Conservation (phyloP, 2,888 invertebrate species). For the Tryphoninae sp. region DNA sequence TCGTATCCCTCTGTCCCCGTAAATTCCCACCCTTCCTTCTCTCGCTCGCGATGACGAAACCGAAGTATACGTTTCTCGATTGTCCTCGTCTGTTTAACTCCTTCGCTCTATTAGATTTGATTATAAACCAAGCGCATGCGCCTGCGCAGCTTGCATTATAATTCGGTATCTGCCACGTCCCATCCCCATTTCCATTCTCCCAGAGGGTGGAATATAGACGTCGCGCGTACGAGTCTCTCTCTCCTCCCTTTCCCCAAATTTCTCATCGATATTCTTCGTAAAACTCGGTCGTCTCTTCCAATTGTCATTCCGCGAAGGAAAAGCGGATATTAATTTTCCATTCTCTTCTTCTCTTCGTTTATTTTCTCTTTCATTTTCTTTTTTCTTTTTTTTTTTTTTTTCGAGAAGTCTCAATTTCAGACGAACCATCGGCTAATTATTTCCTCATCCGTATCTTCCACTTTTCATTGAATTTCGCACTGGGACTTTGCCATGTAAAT, state of each 20-base stretch:
- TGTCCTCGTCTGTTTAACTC: slow-evolving; percentile 11
- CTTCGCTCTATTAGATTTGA: slow-evolving; percentile 38
- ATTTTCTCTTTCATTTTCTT: background rate
- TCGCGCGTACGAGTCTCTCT: background rate
- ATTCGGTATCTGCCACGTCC: slow-evolving; percentile 31
- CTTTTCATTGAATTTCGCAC: no score
- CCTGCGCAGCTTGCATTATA: slow-evolving; percentile 42
- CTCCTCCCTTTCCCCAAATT: slow-evolving; percentile 5
- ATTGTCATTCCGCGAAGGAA: slow-evolving; percentile 5
- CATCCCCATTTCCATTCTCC: slow-evolving; percentile 21
- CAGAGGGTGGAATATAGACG: background rate
- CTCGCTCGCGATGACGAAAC: slow-evolving; percentile 29
- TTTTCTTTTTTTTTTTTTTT: background rate
- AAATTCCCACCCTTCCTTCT: background rate
- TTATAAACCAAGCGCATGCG: slow-evolving; percentile 4
- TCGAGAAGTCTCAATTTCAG: slow-evolving; percentile 8
- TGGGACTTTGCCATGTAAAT: no score
- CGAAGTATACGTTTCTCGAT: slow-evolving; percentile 31
- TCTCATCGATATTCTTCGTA: slow-evolving; percentile 42
- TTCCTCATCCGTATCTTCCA: background rate
- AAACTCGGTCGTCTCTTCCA: slow-evolving; percentile 25
- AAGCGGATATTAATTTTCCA: slow-evolving; percentile 28
- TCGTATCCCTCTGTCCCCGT: background rate
- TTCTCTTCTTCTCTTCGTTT: background rate
- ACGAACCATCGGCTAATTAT: background rate